Conservation (phyloP, 2,888 invertebrate species). For the Germaria angustata region DNA sequence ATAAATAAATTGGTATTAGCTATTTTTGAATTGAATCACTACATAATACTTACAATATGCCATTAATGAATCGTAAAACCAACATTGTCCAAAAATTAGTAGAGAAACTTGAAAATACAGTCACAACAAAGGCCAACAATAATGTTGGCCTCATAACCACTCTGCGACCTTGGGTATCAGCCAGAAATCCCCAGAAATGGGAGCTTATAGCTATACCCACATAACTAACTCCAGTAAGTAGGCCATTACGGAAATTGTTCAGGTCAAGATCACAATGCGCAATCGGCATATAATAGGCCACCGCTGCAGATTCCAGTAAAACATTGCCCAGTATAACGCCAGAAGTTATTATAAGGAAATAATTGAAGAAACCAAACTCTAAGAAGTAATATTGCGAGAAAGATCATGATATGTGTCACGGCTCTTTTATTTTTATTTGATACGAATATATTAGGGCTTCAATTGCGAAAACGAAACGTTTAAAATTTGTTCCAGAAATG, state of each 20-base stretch:
- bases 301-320: conserved; percentile 79
- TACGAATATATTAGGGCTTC: too few species aligned
- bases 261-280: conserved; percentile 80
- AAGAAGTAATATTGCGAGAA: conserved; percentile 9
- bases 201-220: conserved; percentile 81
- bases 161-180: conserved; percentile 81
- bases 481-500: too few species aligned
- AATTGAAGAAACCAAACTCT: conserved; percentile 82
- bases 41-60: conserved; percentile 81
- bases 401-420: too few species aligned
- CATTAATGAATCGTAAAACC: conserved; percentile 81
- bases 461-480: too few species aligned
- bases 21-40: too few species aligned
- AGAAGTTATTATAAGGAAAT: conserved; percentile 80
- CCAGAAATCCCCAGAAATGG: conserved; percentile 82
- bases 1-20: too few species aligned
- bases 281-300: conserved; percentile 81
- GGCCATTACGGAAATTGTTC: conserved; percentile 78
- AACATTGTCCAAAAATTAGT: conserved; percentile 81
- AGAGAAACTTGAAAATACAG: conserved; percentile 80
- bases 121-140: conserved; percentile 79
- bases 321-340: conserved; percentile 81
- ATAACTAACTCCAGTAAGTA: conserved; percentile 78
- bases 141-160: conserved; percentile 80
- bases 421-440: too few species aligned